Evolutionary conservation across 1,140 invertebrate species (phyloP).

Genomic region (Leptestheria dahalacensis): DNA sequence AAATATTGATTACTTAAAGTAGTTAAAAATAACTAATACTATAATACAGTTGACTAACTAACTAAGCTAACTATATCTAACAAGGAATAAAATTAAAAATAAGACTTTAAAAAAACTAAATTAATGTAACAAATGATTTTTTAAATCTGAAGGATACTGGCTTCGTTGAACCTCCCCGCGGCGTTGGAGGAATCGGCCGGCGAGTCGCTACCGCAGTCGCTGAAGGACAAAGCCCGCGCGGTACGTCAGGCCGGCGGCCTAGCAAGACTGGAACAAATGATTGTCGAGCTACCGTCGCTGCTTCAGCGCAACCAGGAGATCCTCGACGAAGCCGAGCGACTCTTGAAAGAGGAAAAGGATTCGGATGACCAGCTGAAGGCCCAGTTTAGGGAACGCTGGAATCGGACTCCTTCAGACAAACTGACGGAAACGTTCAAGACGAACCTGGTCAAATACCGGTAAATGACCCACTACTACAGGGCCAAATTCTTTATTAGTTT

Average conservation of each 20-base stretch:
- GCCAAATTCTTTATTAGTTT: neutral
- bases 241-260: slow-evolving; percentile 47
- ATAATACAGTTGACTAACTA: no score
- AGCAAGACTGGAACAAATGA: slow-evolving; percentile 33
- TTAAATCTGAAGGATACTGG: slow-evolving; percentile 48
- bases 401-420: slow-evolving; percentile 66
- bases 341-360: slow-evolving; percentile 79
- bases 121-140: neutral
- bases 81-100: slow-evolving; percentile 2
- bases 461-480: no score
- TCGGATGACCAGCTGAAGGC: slow-evolving; percentile 72
- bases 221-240: slow-evolving; percentile 66
- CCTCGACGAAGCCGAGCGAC: slow-evolving; percentile 73
- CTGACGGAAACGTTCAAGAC: slow-evolving; percentile 74
- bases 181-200: slow-evolving; percentile 72
- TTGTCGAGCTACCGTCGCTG: slow-evolving; percentile 75
- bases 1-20: no score
- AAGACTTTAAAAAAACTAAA: slow-evolving; percentile 8
- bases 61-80: no score
- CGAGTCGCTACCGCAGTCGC: slow-evolving; percentile 66
- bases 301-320: slow-evolving; percentile 89
- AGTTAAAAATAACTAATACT: no score
- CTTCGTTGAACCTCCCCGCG: slow-evolving; percentile 89
- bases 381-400: slow-evolving; percentile 88
- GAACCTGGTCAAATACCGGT: slow-evolving; percentile 78